These are phyloP conservation scores for Troides aeacus DNA, from an alignment of 2,888 invertebrate species.

Conservation along the genomic window DNA sequence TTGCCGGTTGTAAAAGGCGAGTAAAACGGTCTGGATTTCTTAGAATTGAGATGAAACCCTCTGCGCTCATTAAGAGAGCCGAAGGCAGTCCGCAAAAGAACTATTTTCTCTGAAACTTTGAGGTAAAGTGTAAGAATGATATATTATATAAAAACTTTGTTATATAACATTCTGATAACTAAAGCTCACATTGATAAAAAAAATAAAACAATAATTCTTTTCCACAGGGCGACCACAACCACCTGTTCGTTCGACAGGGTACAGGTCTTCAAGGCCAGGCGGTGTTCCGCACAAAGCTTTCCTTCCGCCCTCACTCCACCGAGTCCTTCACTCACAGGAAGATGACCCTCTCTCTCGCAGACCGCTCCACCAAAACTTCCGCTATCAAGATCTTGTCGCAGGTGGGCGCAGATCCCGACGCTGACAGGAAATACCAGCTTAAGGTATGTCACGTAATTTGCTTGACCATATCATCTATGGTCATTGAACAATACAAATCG, in stretches of 20 bases:
- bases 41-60: too few species aligned
- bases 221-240: slow-evolving; percentile 95
- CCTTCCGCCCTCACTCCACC: slow-evolving; percentile 98
- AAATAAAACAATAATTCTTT: not conserved
- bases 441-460: slow-evolving; percentile 79
- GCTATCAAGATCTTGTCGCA: slow-evolving; percentile 98
- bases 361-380: slow-evolving; percentile 94
- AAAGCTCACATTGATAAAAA: not conserved
- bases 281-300: slow-evolving; percentile 96
- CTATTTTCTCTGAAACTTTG: too few species aligned
- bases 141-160: not conserved
- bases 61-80: too few species aligned
- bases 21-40: too few species aligned
- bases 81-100: too few species aligned
- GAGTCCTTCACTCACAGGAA: slow-evolving; percentile 99
- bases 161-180: not conserved
- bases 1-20: too few species aligned
- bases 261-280: slow-evolving; percentile 98
- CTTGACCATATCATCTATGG: too few species aligned
- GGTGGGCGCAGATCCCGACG: slow-evolving; percentile 96
- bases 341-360: slow-evolving; percentile 98
- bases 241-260: slow-evolving; percentile 98
- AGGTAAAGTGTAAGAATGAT: too few species aligned
- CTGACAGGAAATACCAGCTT: slow-evolving; percentile 92
- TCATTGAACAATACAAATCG: too few species aligned